Evolutionary conservation across 2,113 vertebrate genomes (phyloP), one percentile per base, ranked within the genome.

Genomic region (Ictalurus furcatus): DNA sequence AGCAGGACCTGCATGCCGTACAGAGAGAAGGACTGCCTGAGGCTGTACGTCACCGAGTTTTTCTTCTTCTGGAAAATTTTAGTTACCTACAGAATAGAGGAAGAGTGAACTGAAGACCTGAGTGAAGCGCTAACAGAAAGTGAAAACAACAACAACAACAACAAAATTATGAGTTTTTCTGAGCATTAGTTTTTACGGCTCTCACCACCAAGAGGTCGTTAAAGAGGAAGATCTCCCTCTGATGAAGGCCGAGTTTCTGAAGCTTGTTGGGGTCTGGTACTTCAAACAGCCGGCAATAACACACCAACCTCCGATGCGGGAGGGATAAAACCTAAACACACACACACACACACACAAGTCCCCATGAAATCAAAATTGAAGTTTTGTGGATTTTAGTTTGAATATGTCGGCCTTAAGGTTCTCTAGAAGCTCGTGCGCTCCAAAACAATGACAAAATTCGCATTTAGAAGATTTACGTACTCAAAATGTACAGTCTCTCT

Each of bases 1-100:
- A 99, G 96, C 91, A 98, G 96, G 85, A 99, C 98, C 93, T 99
- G 98, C 97, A 99, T 99, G 93, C 98, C 98, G 2, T 96, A 97
- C 73, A 99, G 96, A 79, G 98, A 98, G 94, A 99, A 99, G 2
- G 98, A 99, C 96, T 99, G 98, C 30, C 98, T 96, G 93, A 99
- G 99, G 94, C 98, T 99, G 96, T 99, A 99, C 0, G 98, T 99
- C 90, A 99, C 98, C 0, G 98, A 99, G 92, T 99, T 99, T 94
- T 99, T 99, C 96, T 99, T 99, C 93, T 99, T 99, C 92, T 99
- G 98, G 94, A 99, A 99, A 89, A 99, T 99, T 96, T 99, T 99
- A 86, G 98, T 99, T 86, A 99, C 98, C 98, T 99, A 93, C 61
- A 65, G 48, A 48, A 88, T 74, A 19, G n/a, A 78, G 11, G 56